Conservation (phyloP, 1,140 invertebrate genomes). For the Drosophila sturtevanti region DNA sequence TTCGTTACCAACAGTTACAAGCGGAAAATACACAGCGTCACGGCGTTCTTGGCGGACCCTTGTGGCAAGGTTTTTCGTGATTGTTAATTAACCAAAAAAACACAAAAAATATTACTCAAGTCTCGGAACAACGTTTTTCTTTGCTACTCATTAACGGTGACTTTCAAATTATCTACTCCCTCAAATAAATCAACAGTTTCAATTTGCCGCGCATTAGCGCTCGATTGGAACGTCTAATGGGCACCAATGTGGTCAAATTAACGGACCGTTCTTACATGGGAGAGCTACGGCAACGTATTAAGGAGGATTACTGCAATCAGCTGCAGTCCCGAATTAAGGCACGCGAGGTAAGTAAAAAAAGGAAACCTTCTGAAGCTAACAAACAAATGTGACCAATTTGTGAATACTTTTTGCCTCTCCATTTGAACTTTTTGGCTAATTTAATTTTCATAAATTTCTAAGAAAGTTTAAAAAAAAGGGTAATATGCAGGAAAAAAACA, state of each 20-base stretch:
- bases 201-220: constrained; percentile 84
- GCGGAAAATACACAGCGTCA: constrained; percentile 59
- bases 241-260: constrained; percentile 85
- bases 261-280: constrained; percentile 87
- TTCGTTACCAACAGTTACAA: constrained; percentile 78
- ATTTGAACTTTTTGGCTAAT: constrained; percentile 53
- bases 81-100: constrained; percentile 41
- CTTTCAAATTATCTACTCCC: constrained; percentile 24
- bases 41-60: constrained; percentile 39
- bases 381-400: constrained; percentile 76
- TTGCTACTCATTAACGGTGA: constrained; percentile 36
- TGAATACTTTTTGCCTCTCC: not conserved
- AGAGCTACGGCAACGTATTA: constrained; percentile 84
- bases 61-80: constrained; percentile 28
- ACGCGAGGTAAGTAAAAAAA: constrained; percentile 84
- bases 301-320: constrained; percentile 85
- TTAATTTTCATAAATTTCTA: constrained; percentile 63
- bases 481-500: constrained; percentile 31
- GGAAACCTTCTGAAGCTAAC: not conserved
- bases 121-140: constrained; percentile 1
- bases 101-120: constrained; percentile 38
- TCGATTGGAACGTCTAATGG: constrained; percentile 86
- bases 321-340: constrained; percentile 85
- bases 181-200: constrained; percentile 82
- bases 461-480: constrained; percentile 12